phyloP scores from a whole-genome alignment of 2,888 invertebrate genomes.

The Caradrina clavipalpis region DNA sequence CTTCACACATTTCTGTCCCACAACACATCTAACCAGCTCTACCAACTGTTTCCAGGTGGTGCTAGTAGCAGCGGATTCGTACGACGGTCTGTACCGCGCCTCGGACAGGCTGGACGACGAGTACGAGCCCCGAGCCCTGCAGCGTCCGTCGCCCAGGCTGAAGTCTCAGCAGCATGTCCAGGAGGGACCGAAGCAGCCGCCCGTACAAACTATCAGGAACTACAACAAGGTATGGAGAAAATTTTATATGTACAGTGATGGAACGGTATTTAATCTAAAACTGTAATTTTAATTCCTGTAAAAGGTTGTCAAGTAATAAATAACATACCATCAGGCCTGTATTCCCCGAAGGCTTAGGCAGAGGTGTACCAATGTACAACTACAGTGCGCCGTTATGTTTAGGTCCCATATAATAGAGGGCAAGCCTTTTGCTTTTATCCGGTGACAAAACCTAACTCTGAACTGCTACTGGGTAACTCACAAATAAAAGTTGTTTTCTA shows the following conservation, averaged over 20 bases:
- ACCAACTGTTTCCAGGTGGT: conserved; percentile 80
- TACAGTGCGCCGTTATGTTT: no score
- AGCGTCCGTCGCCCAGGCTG: conserved; percentile 70
- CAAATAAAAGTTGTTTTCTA: neutral
- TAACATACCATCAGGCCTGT: no score
- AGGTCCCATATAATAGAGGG: no score
- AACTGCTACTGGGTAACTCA: no score
- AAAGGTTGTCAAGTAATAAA: no score
- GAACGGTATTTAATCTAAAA: neutral
- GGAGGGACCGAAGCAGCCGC: conserved; percentile 92
- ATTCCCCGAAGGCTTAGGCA: no score
- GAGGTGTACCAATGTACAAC: no score
- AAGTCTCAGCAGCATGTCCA: conserved; percentile 74
- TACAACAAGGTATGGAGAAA: conserved; percentile 92
- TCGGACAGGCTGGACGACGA: conserved; percentile 82
- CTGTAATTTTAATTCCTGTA: neutral
- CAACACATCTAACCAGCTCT: neutral
- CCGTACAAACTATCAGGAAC: conserved; percentile 95
- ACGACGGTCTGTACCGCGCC: conserved; percentile 84
- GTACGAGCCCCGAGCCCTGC: conserved; percentile 80
- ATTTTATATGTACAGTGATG: neutral
- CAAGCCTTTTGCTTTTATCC: no score
- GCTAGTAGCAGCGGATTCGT: conserved; percentile 83
- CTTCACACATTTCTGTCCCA: neutral
- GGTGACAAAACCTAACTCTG: no score